A percentile compares a stretch with the other conserved stretches of the same genome.
Conservation (phyloP, 2,113 vertebrate species). For the Aepyceros melampus region DNA sequence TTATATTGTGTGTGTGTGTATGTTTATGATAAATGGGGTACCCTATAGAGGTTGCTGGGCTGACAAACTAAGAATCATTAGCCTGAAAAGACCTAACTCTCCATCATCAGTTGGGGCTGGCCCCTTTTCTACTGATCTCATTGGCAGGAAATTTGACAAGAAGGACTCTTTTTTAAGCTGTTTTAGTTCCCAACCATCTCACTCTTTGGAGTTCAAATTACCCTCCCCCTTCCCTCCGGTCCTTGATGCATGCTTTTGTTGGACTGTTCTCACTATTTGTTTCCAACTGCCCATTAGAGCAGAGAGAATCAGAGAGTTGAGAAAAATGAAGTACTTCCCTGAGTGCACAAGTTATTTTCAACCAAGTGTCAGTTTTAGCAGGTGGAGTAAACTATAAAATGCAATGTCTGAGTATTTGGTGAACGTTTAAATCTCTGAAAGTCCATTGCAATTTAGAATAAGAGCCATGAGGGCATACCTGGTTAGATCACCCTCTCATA, state of each 20-base stretch:
- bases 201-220: constrained; percentile 27
- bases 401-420: not conserved
- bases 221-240: not conserved
- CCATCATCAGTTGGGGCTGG: not conserved
- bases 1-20: not conserved
- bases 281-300: not conserved
- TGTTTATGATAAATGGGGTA: not conserved
- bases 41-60: not conserved
- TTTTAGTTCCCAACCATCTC: not conserved
- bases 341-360: constrained; percentile 38
- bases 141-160: not conserved
- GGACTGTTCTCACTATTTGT: not conserved
- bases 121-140: not conserved
- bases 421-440: constrained; percentile 25
- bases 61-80: not conserved
- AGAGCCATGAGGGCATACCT: constrained; percentile 10
- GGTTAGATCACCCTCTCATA: not conserved
- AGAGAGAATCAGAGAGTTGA: constrained; percentile 1
- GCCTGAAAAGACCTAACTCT: not conserved
- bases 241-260: not conserved
- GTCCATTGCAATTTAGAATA: constrained; percentile 26
- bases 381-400: constrained; percentile 44
- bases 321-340: constrained; percentile 34
- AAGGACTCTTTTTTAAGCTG: not conserved
- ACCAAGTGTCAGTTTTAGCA: constrained; percentile 58